Conservation (phyloP, 2,888 invertebrate genomes). For the Watsonalla cultraria region DNA sequence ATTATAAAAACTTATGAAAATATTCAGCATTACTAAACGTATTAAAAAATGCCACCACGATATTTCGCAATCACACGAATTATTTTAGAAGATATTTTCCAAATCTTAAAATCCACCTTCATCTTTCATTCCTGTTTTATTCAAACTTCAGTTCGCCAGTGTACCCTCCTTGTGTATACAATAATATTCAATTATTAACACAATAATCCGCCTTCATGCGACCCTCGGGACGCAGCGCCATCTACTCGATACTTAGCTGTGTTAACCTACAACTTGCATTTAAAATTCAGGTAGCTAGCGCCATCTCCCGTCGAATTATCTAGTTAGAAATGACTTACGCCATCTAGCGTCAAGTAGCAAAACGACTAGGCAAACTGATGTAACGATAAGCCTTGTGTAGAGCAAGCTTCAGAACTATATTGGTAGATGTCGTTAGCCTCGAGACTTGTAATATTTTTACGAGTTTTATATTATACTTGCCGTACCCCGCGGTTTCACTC, state of each 20-base stretch:
- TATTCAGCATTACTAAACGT: too few species aligned
- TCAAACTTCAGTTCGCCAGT: constrained; percentile 26
- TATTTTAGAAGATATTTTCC: too few species aligned
- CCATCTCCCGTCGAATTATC: background rate
- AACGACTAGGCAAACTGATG: background rate
- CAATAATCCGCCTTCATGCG: constrained; percentile 51
- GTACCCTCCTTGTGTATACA: constrained; percentile 37
- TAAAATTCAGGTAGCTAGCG: background rate
- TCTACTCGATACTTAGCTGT: constrained; percentile 20
- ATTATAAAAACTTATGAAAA: background rate
- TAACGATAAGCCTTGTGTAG: constrained; percentile 10
- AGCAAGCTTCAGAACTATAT: background rate
- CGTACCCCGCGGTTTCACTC: too few species aligned
- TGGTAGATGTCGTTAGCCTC: background rate
- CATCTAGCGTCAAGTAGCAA: constrained; percentile 14
- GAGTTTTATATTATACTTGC: too few species aligned
- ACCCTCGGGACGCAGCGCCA: constrained; percentile 33
- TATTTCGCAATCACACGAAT: too few species aligned
- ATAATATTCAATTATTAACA: constrained; percentile 72
- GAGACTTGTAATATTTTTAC: background rate
- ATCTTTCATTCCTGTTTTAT: background rate
- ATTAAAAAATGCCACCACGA: too few species aligned
- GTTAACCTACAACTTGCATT: background rate
- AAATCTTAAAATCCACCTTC: background rate
- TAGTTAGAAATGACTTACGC: constrained; percentile 3